Conservation (phyloP, 2,888 invertebrate genomes). For the Agrochola macilenta region DNA sequence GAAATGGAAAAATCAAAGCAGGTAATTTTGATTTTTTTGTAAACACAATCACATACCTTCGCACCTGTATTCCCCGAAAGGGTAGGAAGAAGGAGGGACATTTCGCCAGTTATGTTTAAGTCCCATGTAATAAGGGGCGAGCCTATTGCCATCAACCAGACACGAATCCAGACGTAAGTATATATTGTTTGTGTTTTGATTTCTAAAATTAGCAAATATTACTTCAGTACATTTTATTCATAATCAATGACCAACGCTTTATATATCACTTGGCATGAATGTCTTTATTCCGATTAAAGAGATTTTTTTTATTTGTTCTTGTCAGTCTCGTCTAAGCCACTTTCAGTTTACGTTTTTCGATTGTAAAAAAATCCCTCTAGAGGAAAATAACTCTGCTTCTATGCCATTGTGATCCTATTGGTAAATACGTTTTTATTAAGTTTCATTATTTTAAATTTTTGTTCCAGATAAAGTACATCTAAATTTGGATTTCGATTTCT, state of each 20-base stretch:
- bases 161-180: not conserved
- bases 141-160: no score
- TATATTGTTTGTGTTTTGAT: not conserved
- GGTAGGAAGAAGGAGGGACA: no score
- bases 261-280: not conserved
- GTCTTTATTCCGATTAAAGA: not conserved
- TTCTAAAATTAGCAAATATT: not conserved
- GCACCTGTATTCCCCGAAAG: not conserved
- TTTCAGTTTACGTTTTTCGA: not conserved
- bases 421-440: no score
- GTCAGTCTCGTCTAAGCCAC: not conserved
- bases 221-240: not conserved
- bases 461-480: conserved; percentile 73
- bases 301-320: not conserved
- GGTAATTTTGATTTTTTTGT: conserved; percentile 59
- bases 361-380: not conserved
- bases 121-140: not conserved
- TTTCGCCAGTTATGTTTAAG: not conserved
- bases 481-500: conserved; percentile 58
- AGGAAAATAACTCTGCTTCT: not conserved
- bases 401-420: not conserved
- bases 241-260: not conserved
- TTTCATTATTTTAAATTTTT: not conserved
- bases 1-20: conserved; percentile 72
- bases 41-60: not conserved